These are phyloP conservation scores for Synergus umbraculus DNA, from an alignment of 2,888 invertebrate genomes.

Conservation along the genomic window DNA sequence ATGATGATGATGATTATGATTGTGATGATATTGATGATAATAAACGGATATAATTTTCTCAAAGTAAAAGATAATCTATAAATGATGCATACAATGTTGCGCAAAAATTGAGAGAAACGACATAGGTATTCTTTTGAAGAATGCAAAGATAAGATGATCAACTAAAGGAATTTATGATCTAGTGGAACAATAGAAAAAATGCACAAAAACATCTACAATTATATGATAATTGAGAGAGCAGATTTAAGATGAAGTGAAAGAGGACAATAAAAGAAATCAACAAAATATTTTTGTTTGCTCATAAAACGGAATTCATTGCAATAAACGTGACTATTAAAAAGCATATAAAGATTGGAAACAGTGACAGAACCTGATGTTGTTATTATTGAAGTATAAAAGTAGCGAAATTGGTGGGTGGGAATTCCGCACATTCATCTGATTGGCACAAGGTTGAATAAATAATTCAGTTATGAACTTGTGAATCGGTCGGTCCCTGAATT, in stretches of 20 bases:
- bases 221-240: no score
- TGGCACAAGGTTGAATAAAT: constrained; percentile 2
- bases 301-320: no score
- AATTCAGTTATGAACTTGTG: not conserved
- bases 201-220: no score
- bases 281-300: no score
- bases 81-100: not conserved
- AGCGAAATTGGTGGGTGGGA: constrained; percentile 3
- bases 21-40: no score
- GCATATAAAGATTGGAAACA: not conserved
- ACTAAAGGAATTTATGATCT: no score
- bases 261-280: no score
- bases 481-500: not conserved
- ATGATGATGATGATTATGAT: no score
- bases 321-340: not conserved
- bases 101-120: not conserved
- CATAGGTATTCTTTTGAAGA: no score
- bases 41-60: not conserved
- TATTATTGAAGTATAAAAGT: not conserved
- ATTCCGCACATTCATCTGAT: not conserved
- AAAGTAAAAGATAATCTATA: not conserved
- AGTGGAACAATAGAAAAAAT: no score
- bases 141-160: no score
- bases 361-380: not conserved
- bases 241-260: no score